phyloP scores from a whole-genome alignment of 1,140 invertebrate genomes.

The Brachionus angularis region DNA sequence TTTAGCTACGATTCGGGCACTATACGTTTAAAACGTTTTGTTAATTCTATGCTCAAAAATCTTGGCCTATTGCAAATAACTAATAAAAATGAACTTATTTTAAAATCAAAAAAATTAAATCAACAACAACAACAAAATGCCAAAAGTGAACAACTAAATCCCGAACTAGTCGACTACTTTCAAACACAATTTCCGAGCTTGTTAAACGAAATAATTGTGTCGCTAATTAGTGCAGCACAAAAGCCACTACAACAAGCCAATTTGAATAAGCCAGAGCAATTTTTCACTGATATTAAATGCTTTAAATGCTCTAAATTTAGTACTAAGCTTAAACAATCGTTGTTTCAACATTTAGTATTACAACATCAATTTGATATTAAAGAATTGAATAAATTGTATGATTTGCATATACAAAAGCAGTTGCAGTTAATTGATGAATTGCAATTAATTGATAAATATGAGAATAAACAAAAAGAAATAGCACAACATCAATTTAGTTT shows the following conservation, averaged over 20 bases:
- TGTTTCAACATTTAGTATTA: slow-evolving; percentile 26
- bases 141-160: slow-evolving; percentile 14
- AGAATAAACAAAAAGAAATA: slow-evolving; percentile 17
- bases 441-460: not conserved
- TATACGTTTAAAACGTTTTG: slow-evolving; percentile 25
- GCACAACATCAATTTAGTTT: slow-evolving; percentile 12
- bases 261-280: not conserved
- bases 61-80: not conserved
- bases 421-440: slow-evolving; percentile 21
- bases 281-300: slow-evolving; percentile 15
- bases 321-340: slow-evolving; percentile 9
- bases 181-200: not conserved
- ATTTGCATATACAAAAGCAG: slow-evolving; percentile 39
- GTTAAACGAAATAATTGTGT: slow-evolving; percentile 24
- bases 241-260: no score
- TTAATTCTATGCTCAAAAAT: not conserved
- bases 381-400: slow-evolving; percentile 17
- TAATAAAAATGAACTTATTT: not conserved
- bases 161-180: slow-evolving; percentile 14
- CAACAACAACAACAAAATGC: no score
- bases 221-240: slow-evolving; percentile 15
- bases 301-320: slow-evolving; percentile 41
- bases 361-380: not conserved
- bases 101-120: no score
- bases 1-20: slow-evolving; percentile 19